Conservation (phyloP, 2,888 invertebrate species). For the Cheiracanthium punctorium region DNA sequence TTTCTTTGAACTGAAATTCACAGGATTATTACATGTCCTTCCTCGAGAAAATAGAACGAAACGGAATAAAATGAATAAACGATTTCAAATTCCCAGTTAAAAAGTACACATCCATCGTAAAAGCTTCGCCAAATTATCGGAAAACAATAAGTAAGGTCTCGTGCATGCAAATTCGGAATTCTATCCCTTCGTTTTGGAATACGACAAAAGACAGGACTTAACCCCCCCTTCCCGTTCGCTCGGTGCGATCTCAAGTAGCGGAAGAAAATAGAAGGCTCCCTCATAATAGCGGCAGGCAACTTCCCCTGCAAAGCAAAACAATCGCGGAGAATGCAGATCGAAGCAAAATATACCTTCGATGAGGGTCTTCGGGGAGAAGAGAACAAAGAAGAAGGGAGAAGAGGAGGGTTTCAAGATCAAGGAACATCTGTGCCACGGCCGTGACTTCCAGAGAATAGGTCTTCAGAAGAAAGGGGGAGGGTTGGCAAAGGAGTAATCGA, state of each 20-base stretch:
- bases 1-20: too few species aligned
- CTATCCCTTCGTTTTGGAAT: neutral
- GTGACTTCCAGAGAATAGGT: slow-evolving; percentile 56
- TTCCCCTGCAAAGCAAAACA: slow-evolving; percentile 50
- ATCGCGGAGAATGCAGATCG: slow-evolving; percentile 56
- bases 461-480: slow-evolving; percentile 52
- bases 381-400: slow-evolving; percentile 27
- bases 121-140: neutral
- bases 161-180: neutral
- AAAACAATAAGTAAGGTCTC: neutral
- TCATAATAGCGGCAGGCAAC: slow-evolving; percentile 39
- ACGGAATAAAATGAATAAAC: too few species aligned
- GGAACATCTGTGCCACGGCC: slow-evolving; percentile 62
- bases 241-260: slow-evolving; percentile 2
- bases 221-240: neutral
- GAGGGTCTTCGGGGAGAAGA: slow-evolving; percentile 24
- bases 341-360: slow-evolving; percentile 53
- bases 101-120: too few species aligned
- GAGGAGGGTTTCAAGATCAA: slow-evolving; percentile 44
- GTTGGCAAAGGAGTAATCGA: slow-evolving; percentile 42
- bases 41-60: too few species aligned
- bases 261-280: slow-evolving; percentile 8
- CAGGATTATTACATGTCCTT: too few species aligned
- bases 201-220: neutral
- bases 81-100: too few species aligned